These are phyloP conservation scores for Lepus oiostolus DNA, from an alignment of 2,797 vertebrate species.

Conservation along the genomic window DNA sequence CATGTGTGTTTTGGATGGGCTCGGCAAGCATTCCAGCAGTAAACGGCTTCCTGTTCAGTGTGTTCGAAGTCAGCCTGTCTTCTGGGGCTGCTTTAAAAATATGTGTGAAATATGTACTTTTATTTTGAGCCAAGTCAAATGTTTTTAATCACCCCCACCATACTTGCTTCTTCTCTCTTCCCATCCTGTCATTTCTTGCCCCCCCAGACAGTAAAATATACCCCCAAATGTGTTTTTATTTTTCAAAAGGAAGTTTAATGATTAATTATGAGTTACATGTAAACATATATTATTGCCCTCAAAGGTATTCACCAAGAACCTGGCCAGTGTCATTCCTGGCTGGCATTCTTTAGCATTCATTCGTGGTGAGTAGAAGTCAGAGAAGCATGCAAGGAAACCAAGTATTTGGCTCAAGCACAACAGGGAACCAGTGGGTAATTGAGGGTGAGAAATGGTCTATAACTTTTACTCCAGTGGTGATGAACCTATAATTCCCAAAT, in stretches of 20 bases:
- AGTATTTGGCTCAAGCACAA: constrained; percentile 72
- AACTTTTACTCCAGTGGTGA: constrained; percentile 75
- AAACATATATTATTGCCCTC: constrained; percentile 88
- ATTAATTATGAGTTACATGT: constrained; percentile 87
- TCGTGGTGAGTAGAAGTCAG: constrained; percentile 68
- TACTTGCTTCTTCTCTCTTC: constrained; percentile 62
- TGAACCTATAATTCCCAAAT: constrained; percentile 87
- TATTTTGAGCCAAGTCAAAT: constrained; percentile 96
- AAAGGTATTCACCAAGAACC: constrained; percentile 85
- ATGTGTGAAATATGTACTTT: constrained; percentile 93
- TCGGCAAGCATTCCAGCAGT: constrained; percentile 95
- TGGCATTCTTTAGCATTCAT: constrained; percentile 74
- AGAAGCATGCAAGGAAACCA: constrained; percentile 72
- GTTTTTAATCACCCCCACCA: constrained; percentile 89
- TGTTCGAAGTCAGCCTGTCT: constrained; percentile 93
- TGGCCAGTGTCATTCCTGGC: constrained; percentile 80
- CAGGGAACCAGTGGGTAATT: constrained; percentile 81
- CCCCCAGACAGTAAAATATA: constrained; percentile 86
- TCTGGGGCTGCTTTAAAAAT: constrained; percentile 95
- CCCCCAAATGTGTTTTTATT: constrained; percentile 89
- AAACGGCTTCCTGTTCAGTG: constrained; percentile 98
- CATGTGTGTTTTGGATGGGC: constrained; percentile 92
- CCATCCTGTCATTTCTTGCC: constrained; percentile 80
- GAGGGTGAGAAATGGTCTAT: constrained; percentile 80
- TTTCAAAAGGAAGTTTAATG: constrained; percentile 86